phyloP scores from a whole-genome alignment of 2,888 invertebrate species.

The Chirona hameri region DNA sequence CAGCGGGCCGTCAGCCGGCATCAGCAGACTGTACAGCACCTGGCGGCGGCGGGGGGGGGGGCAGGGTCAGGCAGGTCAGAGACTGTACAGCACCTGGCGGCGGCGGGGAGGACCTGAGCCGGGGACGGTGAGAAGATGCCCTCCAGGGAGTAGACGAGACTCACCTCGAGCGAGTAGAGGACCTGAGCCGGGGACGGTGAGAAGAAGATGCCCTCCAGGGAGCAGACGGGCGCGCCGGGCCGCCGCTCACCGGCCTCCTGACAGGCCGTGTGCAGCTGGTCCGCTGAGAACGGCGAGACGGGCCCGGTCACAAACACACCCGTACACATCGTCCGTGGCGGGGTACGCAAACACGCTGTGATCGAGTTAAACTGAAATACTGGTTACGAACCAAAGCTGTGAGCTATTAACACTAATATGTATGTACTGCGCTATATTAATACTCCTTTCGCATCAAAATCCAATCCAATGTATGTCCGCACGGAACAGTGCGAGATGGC shows the following conservation, averaged over 20 bases:
- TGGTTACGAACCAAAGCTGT: no score
- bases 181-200: conserved; percentile 66
- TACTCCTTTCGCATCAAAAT: no score
- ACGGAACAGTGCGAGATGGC: no score
- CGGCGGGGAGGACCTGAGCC: no score
- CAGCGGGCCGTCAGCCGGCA: conserved; percentile 81
- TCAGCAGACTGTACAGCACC: conserved; percentile 82
- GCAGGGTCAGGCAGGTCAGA: conserved; percentile 50
- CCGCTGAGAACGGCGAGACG: conserved; percentile 47
- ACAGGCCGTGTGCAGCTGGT: conserved; percentile 58
- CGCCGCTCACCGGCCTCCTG: conserved; percentile 46
- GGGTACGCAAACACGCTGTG: no score
- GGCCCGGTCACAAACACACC: not conserved
- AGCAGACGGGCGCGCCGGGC: conserved; percentile 44
- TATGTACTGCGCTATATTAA: no score
- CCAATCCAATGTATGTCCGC: no score
- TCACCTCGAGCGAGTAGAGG: conserved; percentile 67
- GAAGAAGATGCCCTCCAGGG: conserved; percentile 64
- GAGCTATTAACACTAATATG: no score
- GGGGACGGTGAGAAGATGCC: no score
- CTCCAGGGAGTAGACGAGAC: no score
- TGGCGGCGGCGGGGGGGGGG: conserved; percentile 43
- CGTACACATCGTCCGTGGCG: no score
- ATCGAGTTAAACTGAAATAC: no score
- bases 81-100: conserved; percentile 71